Evolutionary conservation across 1,140 invertebrate species (phyloP).

Genomic region (Caenorhabditis elegans): DNA sequence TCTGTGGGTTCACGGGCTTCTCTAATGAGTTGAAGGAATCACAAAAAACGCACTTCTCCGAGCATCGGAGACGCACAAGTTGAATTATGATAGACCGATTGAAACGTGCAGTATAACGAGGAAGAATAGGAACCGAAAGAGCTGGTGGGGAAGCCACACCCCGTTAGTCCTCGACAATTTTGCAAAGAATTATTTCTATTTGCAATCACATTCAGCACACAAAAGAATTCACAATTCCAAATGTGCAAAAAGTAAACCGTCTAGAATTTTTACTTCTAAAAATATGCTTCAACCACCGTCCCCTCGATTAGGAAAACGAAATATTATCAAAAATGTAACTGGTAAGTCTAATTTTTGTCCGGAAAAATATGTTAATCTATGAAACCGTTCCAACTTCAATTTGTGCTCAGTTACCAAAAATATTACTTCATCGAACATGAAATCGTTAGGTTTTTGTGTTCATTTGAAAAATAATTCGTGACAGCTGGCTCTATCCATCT

Average conservation of each 20-base stretch:
- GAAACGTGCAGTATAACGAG: background rate
- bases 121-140: background rate
- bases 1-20: background rate
- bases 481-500: slow-evolving; percentile 7
- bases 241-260: no score
- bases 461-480: background rate
- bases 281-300: slow-evolving; percentile 8
- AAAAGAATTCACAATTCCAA: no score
- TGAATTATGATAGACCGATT: slow-evolving; percentile 24
- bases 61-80: background rate
- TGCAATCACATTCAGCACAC: background rate
- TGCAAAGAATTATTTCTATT: background rate
- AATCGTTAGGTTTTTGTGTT: no score
- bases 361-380: no score
- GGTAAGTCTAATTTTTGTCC: background rate
- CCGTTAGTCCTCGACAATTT: background rate
- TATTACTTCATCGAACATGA: no score
- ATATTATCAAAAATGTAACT: slow-evolving; percentile 5
- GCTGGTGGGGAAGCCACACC: background rate
- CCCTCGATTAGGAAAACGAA: background rate
- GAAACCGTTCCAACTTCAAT: no score
- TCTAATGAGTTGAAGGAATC: slow-evolving; percentile 19
- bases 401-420: no score
- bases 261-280: no score
- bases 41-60: background rate